Evolutionary conservation across 2,113 vertebrate genomes (phyloP), one percentile per base, ranked within the genome.

Genomic region (Pygoscelis antarcticus): DNA sequence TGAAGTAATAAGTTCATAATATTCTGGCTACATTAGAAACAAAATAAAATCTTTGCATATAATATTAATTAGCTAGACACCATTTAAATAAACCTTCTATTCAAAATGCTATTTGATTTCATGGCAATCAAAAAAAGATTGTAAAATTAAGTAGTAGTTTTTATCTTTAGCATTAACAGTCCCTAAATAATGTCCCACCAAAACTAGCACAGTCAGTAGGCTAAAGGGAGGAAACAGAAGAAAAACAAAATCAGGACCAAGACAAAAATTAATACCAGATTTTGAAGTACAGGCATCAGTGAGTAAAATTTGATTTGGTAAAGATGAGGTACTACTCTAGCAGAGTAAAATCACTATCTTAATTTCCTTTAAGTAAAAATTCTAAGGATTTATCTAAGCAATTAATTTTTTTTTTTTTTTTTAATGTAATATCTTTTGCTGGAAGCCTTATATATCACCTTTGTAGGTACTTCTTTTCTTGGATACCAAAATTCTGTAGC

Each of bases 21-120:
- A 96, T 85, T 85, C 60, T 96, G 86, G 69, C 51, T 94, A 95
- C 69, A 95, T 95, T 93, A 98, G 93, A 98, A 90, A 77, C 66
- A 95, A 97, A 97, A 95, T 84, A 92, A 96, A 88, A 72, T 17
- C 26, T 90, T 91, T 49, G 44, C 52, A 55, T 96, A 74, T 95
- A 96, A 91, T 93, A 94, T 60, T 82, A 97, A 84, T 96, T 91
- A 97, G 51, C 29, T 88, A 93, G 86, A 65, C 72, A 97, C 13
- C 80, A 96, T 94, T 97, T 87, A 97, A 97, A 96, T 96, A 83
- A 91, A 49, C 22, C 44, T 96, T 91, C 60, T 93, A 62, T 95
- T 96, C 70, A 96, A 94, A 97, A 83, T 95, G 51, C 42, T 97
- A 89, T 94, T 96, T 49, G 8, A 95, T 96, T 93, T 96, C 26